Conservation (phyloP, 2,888 invertebrate species). For the Camponotus fellah region DNA sequence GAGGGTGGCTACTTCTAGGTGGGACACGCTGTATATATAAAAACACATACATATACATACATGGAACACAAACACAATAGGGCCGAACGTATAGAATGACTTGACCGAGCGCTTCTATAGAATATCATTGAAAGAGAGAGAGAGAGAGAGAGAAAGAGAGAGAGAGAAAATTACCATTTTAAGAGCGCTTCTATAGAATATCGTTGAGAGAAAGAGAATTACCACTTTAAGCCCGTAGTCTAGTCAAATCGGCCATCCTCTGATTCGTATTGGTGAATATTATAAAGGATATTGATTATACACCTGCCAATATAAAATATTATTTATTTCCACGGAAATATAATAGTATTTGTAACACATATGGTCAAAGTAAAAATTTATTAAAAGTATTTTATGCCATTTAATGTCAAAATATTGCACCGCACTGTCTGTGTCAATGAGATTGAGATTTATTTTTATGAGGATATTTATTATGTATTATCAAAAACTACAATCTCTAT, state of each 20-base stretch:
- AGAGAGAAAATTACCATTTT: slow-evolving; percentile 21
- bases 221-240: slow-evolving; percentile 48
- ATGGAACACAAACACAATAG: slow-evolving; percentile 6
- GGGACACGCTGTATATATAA: too few species aligned
- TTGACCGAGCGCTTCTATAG: slow-evolving; percentile 53
- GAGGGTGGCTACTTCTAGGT: too few species aligned
- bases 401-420: slow-evolving; percentile 24
- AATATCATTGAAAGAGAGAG: slow-evolving; percentile 33
- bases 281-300: slow-evolving; percentile 8
- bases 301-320: slow-evolving; percentile 12
- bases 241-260: slow-evolving; percentile 56
- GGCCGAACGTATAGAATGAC: slow-evolving; percentile 48
- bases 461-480: slow-evolving; percentile 6
- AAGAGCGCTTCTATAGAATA: slow-evolving; percentile 54
- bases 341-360: slow-evolving; percentile 13
- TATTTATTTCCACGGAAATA: slow-evolving; percentile 21
- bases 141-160: too few species aligned
- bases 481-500: background rate
- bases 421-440: background rate
- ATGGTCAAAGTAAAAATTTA: slow-evolving; percentile 18
- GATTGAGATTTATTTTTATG: slow-evolving; percentile 11
- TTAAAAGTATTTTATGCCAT: slow-evolving; percentile 8
- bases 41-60: background rate
- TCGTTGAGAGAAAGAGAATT: slow-evolving; percentile 28
- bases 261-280: slow-evolving; percentile 24